Conservation (phyloP, 2,888 invertebrate species). For the Celastrina argiolus region DNA sequence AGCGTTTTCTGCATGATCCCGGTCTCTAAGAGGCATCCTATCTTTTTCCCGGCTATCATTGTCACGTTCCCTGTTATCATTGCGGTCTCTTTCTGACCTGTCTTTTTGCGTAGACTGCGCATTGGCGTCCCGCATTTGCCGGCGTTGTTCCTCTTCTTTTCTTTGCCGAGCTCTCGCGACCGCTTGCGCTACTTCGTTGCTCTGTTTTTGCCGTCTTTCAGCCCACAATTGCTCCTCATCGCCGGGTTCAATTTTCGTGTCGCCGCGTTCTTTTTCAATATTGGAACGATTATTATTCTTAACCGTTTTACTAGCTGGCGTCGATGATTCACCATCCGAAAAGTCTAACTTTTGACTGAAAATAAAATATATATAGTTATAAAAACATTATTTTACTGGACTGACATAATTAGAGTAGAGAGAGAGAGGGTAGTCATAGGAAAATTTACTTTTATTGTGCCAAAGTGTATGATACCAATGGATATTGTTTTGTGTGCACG, state of each 20-base stretch:
- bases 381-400: background rate
- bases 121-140: constrained; percentile 67
- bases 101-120: constrained; percentile 46
- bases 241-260: constrained; percentile 57
- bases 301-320: constrained; percentile 53
- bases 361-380: constrained; percentile 33
- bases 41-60: constrained; percentile 43
- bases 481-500: no score
- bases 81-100: constrained; percentile 40
- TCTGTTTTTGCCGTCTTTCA: constrained; percentile 82
- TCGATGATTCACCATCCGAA: constrained; percentile 89
- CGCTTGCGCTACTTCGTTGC: constrained; percentile 85
- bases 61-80: constrained; percentile 49
- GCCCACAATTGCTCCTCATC: constrained; percentile 80
- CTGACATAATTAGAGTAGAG: no score
- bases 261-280: constrained; percentile 59
- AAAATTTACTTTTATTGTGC: no score
- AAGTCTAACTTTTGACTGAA: constrained; percentile 92
- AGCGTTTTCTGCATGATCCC: constrained; percentile 45
- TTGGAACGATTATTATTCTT: constrained; percentile 51
- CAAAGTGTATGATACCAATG: no score
- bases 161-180: constrained; percentile 90
- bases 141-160: constrained; percentile 92
- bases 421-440: no score
- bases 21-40: constrained; percentile 45